Percentiles rank a stretch among this genome's conserved stretches.
Conservation (phyloP, 2,113 vertebrate genomes). For the Dicaeum eximium region DNA sequence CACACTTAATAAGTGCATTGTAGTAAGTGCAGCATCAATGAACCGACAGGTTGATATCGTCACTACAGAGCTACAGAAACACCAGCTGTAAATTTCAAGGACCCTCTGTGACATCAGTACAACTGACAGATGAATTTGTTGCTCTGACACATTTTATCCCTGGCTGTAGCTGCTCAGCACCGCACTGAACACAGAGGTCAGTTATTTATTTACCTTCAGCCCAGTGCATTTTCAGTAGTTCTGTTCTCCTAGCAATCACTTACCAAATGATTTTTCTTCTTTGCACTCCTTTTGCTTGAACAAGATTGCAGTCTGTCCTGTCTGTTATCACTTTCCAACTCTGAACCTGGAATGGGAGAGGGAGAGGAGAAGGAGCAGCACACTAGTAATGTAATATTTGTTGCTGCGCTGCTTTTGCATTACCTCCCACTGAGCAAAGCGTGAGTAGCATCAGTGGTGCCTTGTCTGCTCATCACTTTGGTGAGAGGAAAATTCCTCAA, state of each 20-base stretch:
- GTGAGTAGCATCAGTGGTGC: not conserved
- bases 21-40: not conserved
- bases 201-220: not conserved
- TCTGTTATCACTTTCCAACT: not conserved
- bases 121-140: not conserved
- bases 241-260: not conserved
- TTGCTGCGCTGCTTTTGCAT: not conserved
- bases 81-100: not conserved
- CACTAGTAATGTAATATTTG: not conserved
- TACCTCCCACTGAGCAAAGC: conserved; percentile 1
- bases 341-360: not conserved
- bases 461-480: conserved; percentile 50
- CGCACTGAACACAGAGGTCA: not conserved
- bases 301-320: not conserved
- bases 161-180: not conserved
- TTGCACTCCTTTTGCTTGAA: not conserved
- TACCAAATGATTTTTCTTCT: not conserved
- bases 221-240: not conserved
- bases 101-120: not conserved
- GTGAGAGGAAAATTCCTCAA: conserved; percentile 48
- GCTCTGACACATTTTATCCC: not conserved
- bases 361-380: not conserved
- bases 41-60: not conserved
- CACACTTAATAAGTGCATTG: not conserved
- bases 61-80: not conserved